Base-by-base conservation (phyloP, 2,113 vertebrate species). In the Paratilapia polleni region DNA sequence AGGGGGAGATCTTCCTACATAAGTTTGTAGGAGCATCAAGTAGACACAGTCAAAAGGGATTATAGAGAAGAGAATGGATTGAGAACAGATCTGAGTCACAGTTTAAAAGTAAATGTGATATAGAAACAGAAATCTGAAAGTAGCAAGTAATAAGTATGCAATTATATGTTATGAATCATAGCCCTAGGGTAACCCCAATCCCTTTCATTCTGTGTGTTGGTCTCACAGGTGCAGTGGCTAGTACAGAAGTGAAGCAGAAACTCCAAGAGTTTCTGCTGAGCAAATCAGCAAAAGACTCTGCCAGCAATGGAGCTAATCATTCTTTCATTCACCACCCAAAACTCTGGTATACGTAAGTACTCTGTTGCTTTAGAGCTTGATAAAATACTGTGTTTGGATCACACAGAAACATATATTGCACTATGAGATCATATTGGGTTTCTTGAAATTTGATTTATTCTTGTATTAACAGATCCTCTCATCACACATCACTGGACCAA, bases 201-300 rank as follows among this genome's bases (percentile, higher is more conserved):
- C 83, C 61, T 84, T 70, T 92, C 80, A 1, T 91, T 94, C 73
- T 63, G 77, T 58, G 87, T 91, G 66, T 92, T 95, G 94, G 88
- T 91, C 91, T 97, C 94, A 94, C 96, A 99, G 98, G 98, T 94
- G 98, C 98, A 57, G 97, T 98, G 87, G 98, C 98, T 87, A 99
- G 98, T 93, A 99, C 97, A 52, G 98, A 99, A 88, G 98, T 99
- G 77, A 99, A 99, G 91, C 98, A 99, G 96, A 99, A 98, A 94
- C 98, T 99, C 94, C 98, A 99, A 89, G 98, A 99, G 97, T 99
- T 99, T 97, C 96, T 99, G 86, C 93, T 99, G 92, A 99, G 96
- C 93, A 99, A 99, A 96, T 98, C 98, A 0, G 97, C 97, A 82
- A 99, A 99, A 95, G 98, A 99, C 90, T 94, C 96, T 85, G 89